Base-by-base conservation (phyloP, 2,113 vertebrate species). In the Daphoenositta chrysoptera region DNA sequence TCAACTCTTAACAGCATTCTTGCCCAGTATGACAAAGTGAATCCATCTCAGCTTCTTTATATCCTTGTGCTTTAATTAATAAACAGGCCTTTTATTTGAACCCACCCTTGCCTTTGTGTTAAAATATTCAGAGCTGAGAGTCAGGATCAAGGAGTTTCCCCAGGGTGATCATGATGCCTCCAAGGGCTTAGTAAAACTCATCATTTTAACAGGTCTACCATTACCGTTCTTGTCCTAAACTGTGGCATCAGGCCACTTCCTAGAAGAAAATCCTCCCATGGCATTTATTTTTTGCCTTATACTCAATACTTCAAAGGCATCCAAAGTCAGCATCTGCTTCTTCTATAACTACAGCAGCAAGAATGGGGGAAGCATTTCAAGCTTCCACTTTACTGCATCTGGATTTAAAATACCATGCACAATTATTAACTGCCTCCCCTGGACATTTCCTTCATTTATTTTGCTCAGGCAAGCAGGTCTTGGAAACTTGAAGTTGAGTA, bases 361-460 rank as follows among this genome's bases (percentile, higher is more conserved):
- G 51, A 53, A 79, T 64, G 39, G 23, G 33, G 71, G 14, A 50
- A 90, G 27, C 8, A 71, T 79, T 91, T 75, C 40, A 85, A 50
- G 22, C 24, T 81, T 80, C 40, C 39, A 77, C 33, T 66, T 92
- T 70, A 51, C 37, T 79, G 65, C 75, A 87, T 70, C 84, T 89
- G 77, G 73, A 87, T 90, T 92, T 87, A 80, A 95, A 92, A 84
- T 68, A 90, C 13, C 61, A 63, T 13, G 31, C 45, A 87, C 70
- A 64, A 68, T 87, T 79, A 94, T 68, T 89, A 87, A 85, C 57
- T 89, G 78, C 82, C 87, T 88, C 53, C 50, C 65, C 21, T 72
- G 42, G 69, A 64, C 66, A 47, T 73, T 87, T 81, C 82, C 85
- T 91, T 92, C 77, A 90, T 96, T 95, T 94, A 83, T 88, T 96